Base-by-base conservation (phyloP, 2,888 invertebrate genomes). In the Zygogramma bicolorata region DNA sequence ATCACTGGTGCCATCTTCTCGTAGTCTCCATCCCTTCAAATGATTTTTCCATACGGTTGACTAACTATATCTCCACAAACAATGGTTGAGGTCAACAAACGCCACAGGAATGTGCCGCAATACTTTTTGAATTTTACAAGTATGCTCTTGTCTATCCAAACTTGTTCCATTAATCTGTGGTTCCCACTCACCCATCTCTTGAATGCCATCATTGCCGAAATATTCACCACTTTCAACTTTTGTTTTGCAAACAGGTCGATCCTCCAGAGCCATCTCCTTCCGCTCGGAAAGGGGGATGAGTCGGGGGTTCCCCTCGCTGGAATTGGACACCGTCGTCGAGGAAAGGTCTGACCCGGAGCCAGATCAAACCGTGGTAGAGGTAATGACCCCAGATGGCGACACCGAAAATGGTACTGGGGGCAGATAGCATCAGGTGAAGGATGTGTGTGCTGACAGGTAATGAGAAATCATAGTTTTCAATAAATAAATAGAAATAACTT, bases 241-340 rank as follows among this genome's bases (percentile, higher is more conserved):
- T 31, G 40, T 49, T 13, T 27, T 6, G 0, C 58, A 15, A 8
- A 46, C 86, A 89, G 89, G 89, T 84, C 88, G 90, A 83, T 89
- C 91, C 76, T 87, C 89, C 80, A 87, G 91, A 85, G 90, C 91
- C 74, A 89, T 91, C 82, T 90, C 91, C 75, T 85, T 92, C 77
- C 89, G 90, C 80, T 90, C 90, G 80, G 92, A 92, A 84, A 88
- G 92, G 81, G 90, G 93, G 63, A 89, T 93, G 80, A 93, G 93
- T 42, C 89, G 94, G 60, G 91, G 93, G n/a, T 93, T 93, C 82
- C 93, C 94, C 34, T 91, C 93, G 0, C 87, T 94, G 62, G 95
- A 95, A 84, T 89, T 95, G 79, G 95, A 95, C 85, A 95, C 95
- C 0, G 95, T 95, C 25, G 89, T 95, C 25, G 95, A 95, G 84